A percentile compares a stretch with the other conserved stretches of the same genome.
phyloP scores from a whole-genome alignment of 2,888 invertebrate species.

The Agriopis leucophaearia region DNA sequence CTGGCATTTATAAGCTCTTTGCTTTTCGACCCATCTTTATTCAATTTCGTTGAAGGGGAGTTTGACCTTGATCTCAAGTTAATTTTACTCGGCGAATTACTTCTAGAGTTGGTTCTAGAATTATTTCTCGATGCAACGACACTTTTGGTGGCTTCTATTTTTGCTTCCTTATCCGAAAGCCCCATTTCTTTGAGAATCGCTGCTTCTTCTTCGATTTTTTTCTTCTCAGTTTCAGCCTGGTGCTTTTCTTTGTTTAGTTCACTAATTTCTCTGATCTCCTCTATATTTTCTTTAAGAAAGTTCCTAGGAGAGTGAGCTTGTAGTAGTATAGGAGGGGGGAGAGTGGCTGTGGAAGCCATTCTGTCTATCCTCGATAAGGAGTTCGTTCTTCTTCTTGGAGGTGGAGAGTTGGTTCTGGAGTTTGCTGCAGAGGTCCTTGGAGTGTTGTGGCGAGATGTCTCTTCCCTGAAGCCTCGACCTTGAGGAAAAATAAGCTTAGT shows the following conservation, averaged over 20 bases:
- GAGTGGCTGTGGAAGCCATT: constrained; percentile 72
- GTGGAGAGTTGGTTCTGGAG: constrained; percentile 78
- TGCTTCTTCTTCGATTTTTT: constrained; percentile 77
- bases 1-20: constrained; percentile 66
- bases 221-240: constrained; percentile 77
- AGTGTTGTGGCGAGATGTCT: constrained; percentile 85
- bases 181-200: constrained; percentile 82
- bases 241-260: constrained; percentile 82
- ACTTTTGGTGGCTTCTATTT: constrained; percentile 59
- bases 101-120: constrained; percentile 52
- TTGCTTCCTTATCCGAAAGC: constrained; percentile 69
- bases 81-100: constrained; percentile 75
- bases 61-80: constrained; percentile 77
- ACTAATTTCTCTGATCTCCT: constrained; percentile 80
- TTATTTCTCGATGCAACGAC: constrained; percentile 58
- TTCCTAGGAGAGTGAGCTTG: constrained; percentile 77
- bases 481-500: not conserved
- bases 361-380: constrained; percentile 77
- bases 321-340: constrained; percentile 65
- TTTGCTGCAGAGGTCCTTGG: constrained; percentile 79
- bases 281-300: constrained; percentile 81
- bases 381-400: constrained; percentile 73
- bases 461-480: constrained; percentile 85
- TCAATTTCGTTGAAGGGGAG: constrained; percentile 75
- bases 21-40: constrained; percentile 60